A percentile compares a stretch with the other conserved stretches of the same genome.
These are phyloP conservation scores for Pseudolaguvia tuberculata DNA, from an alignment of 2,113 vertebrate genomes.

Conservation along the genomic window DNA sequence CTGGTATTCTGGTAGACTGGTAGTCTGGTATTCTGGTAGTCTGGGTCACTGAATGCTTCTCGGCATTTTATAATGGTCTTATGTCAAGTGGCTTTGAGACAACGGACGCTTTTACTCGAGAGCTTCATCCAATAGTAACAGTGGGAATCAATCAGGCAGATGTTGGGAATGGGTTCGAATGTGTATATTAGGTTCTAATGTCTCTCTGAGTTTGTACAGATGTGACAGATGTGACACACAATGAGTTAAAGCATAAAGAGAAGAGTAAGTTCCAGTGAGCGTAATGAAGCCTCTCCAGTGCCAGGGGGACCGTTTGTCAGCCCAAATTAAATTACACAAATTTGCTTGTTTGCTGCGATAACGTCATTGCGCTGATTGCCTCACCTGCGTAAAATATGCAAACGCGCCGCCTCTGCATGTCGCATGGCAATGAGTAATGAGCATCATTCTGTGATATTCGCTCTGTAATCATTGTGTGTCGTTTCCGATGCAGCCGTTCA, in stretches of 20 bases:
- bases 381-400: conserved; percentile 53
- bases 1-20: too few relatives aligned
- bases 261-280: conserved; percentile 16
- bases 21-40: too few relatives aligned
- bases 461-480: conserved; percentile 48
- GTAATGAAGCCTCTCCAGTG: conserved; percentile 3
- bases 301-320: conserved; percentile 45
- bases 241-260: background rate
- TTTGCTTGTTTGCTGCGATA: conserved; percentile 46
- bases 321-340: conserved; percentile 50
- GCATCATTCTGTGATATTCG: conserved; percentile 45
- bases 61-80: too few relatives aligned
- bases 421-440: conserved; percentile 48
- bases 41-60: too few relatives aligned
- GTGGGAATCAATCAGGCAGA: too few relatives aligned
- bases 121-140: too few relatives aligned
- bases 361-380: conserved; percentile 48
- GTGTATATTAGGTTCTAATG: too few relatives aligned
- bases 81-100: too few relatives aligned
- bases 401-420: conserved; percentile 40
- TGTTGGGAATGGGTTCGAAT: too few relatives aligned
- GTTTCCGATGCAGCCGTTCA: conserved; percentile 41
- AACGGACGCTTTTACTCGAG: too few relatives aligned
- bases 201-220: too few relatives aligned
- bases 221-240: background rate